These are phyloP conservation scores for Tiaroga cobitis DNA, from an alignment of 2,797 vertebrate genomes.

Conservation along the genomic window DNA sequence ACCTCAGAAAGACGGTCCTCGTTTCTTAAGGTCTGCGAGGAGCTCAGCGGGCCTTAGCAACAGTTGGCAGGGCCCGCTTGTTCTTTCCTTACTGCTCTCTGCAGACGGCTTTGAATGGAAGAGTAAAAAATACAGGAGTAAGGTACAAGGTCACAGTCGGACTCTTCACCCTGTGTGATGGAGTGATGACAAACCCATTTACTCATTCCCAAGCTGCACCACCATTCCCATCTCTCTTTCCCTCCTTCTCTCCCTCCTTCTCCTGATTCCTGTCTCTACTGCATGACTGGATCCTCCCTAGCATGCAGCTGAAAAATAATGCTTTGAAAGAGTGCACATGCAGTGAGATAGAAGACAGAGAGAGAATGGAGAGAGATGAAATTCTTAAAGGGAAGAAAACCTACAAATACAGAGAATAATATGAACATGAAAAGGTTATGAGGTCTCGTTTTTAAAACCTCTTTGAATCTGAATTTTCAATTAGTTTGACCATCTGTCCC, in stretches of 20 bases:
- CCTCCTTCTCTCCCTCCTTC: background rate
- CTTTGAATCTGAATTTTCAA: background rate
- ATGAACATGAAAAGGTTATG: background rate
- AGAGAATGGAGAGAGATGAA: background rate
- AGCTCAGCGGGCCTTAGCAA: slow-evolving; percentile 37
- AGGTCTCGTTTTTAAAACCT: background rate
- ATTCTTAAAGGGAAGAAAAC: background rate
- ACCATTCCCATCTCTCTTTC: slow-evolving; percentile 10
- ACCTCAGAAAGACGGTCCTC: background rate
- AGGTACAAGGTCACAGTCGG: slow-evolving; percentile 47
- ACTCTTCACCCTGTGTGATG: slow-evolving; percentile 54
- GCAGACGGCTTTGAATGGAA: slow-evolving; percentile 33
- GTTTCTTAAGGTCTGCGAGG: background rate
- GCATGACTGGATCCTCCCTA: background rate
- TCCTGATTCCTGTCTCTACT: slow-evolving; percentile 5
- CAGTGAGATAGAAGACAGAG: background rate
- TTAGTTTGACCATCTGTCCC: background rate
- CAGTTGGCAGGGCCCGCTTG: slow-evolving; percentile 37
- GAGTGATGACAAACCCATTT: slow-evolving; percentile 64
- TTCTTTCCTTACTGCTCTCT: background rate
- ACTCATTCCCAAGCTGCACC: slow-evolving; percentile 53
- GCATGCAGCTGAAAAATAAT: slow-evolving; percentile 25
- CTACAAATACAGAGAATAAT: background rate
- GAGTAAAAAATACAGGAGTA: slow-evolving; percentile 9
- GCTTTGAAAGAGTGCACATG: slow-evolving; percentile 6